phyloP scores from a whole-genome alignment of 2,113 vertebrate genomes.

The Lepus europaeus region DNA sequence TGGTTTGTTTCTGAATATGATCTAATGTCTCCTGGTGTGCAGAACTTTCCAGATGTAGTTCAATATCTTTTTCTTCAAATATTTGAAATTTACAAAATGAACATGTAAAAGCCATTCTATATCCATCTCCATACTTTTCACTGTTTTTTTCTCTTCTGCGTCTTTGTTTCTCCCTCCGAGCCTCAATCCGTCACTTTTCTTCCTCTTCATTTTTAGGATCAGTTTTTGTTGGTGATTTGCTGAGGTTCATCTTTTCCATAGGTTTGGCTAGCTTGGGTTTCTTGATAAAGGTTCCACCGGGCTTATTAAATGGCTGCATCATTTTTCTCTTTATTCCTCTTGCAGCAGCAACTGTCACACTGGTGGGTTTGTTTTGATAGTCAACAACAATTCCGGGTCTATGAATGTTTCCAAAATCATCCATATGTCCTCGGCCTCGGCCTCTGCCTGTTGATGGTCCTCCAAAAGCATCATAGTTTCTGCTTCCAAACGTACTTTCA shows the following conservation, averaged over 20 bases:
- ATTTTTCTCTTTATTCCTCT: slow-evolving; percentile 94
- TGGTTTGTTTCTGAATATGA: slow-evolving; percentile 93
- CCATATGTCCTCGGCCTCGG: slow-evolving; percentile 93
- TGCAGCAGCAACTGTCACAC: slow-evolving; percentile 88
- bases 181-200: slow-evolving; percentile 91
- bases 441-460: slow-evolving; percentile 93
- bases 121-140: slow-evolving; percentile 93
- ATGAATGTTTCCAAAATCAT: slow-evolving; percentile 90
- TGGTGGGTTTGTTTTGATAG: slow-evolving; percentile 90
- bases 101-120: slow-evolving; percentile 93
- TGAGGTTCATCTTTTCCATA: slow-evolving; percentile 87
- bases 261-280: slow-evolving; percentile 91
- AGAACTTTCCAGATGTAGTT: slow-evolving; percentile 91
- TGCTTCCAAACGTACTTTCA: slow-evolving; percentile 93
- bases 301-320: slow-evolving; percentile 89
- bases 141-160: slow-evolving; percentile 93
- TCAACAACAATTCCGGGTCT: slow-evolving; percentile 90
- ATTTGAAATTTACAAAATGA: slow-evolving; percentile 95
- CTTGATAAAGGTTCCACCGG: slow-evolving; percentile 90
- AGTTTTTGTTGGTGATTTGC: slow-evolving; percentile 88
- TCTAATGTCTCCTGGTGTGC: slow-evolving; percentile 92
- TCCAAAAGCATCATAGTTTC: slow-evolving; percentile 95
- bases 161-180: slow-evolving; percentile 91
- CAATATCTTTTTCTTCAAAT: slow-evolving; percentile 93
- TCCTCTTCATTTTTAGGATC: slow-evolving; percentile 90